phyloP scores from a whole-genome alignment of 2,113 vertebrate species.

The Myiopsitta monachus region DNA sequence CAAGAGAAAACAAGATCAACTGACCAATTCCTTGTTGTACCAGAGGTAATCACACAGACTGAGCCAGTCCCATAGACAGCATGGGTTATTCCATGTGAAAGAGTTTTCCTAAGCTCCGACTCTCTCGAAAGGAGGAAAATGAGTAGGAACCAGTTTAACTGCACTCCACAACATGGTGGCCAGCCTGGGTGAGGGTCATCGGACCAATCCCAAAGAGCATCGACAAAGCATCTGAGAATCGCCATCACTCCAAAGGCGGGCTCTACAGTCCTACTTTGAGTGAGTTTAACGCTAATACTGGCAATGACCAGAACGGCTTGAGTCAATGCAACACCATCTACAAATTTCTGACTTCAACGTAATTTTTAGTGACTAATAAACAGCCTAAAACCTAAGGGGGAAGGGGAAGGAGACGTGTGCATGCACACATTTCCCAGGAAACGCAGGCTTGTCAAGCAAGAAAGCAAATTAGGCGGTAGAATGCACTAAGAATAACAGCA shows the following conservation, averaged over 20 bases:
- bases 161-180: not conserved
- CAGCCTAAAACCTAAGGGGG: not conserved
- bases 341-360: not conserved
- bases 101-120: not conserved
- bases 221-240: not conserved
- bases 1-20: not conserved
- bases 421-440: not conserved
- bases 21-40: not conserved
- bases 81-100: not conserved
- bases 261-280: not conserved
- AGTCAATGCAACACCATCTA: not conserved
- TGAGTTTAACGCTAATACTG: not conserved
- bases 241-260: fast-evolving
- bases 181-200: not conserved
- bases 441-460: not conserved
- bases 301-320: not conserved
- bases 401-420: not conserved
- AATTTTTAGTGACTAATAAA: not conserved
- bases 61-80: fast-evolving
- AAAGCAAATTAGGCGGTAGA: not conserved
- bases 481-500: not conserved
- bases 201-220: not conserved
- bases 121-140: not conserved
- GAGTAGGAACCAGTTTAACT: not conserved
- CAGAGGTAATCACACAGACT: fast-evolving